Conservation (phyloP, 2,797 vertebrate species). For the Tachyglossus aculeatus region DNA sequence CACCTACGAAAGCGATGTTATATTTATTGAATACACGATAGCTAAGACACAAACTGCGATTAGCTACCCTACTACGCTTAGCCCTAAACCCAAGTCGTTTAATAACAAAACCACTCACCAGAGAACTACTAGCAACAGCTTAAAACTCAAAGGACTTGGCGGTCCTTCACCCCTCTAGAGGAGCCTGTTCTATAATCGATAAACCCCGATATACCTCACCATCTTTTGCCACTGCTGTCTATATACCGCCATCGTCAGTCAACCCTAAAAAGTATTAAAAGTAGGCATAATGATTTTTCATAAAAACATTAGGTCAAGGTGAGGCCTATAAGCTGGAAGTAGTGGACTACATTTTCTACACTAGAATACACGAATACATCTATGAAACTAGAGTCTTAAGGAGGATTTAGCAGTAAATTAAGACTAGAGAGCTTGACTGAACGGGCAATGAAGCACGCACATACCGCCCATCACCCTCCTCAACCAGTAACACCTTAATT, state of each 20-base stretch:
- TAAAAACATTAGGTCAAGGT: slow-evolving; percentile 70
- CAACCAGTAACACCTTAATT: slow-evolving; percentile 48
- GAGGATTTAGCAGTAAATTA: slow-evolving; percentile 72
- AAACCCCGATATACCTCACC: slow-evolving; percentile 54
- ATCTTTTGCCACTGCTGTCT: slow-evolving; percentile 29
- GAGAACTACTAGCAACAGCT: slow-evolving; percentile 63
- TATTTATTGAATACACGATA: slow-evolving; percentile 53
- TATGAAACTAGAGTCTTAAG: background rate
- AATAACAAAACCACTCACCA: slow-evolving; percentile 1
- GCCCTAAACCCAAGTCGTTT: slow-evolving; percentile 33
- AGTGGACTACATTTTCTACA: slow-evolving; percentile 63
- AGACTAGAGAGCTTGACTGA: no score
- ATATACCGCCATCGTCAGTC: slow-evolving; percentile 65
- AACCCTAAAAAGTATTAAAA: slow-evolving; percentile 17
- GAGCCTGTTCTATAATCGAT: slow-evolving; percentile 71
- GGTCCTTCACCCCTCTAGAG: slow-evolving; percentile 64
- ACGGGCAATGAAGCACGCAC: slow-evolving; percentile 62
- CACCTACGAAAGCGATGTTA: slow-evolving; percentile 57
- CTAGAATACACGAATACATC: accelerated
- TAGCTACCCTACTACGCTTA: slow-evolving; percentile 72
- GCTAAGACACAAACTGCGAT: slow-evolving; percentile 68
- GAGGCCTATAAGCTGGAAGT: slow-evolving; percentile 54
- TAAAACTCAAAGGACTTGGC: slow-evolving; percentile 75
- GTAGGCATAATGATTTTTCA: background rate
- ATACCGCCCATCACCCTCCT: slow-evolving; percentile 69